Evolutionary conservation across 2,113 vertebrate species (phyloP), one percentile per base, ranked within the genome.

Genomic region (Eptatretus burgeri): DNA sequence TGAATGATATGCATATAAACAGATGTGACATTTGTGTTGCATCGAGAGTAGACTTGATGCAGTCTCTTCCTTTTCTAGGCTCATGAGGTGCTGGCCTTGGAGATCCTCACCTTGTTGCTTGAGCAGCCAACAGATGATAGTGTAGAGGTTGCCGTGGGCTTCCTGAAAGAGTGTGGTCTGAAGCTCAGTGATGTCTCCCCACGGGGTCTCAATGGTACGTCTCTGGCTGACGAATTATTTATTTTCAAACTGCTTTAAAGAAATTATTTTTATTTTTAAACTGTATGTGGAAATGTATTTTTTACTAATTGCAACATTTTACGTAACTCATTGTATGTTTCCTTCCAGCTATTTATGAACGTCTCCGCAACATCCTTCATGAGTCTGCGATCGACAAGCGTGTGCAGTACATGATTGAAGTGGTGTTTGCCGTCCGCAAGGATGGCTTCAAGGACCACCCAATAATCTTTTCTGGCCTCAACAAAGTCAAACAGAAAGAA

Each of bases 321-420:
- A 17, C n/a, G 11, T 60, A 60, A 17, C n/a, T 60, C 11, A 2
- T 17, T 60, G 20, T 60, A 17, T 60, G 20, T 60, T 60, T 9
- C 63, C 5, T 65, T 66, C 50, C 72, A 91, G 91, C 91, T 66
- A 98, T 98, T 71, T 98, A 95, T 70, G 91, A 98, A 72, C 84
- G 91, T 16, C 81, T 98, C 70, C 78, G 91, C 62, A 94, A 96
- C 68, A 80, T 98, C 70, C 82, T 98, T 11, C 88, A 96, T 1
- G 89, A 96, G 68, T 98, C 91, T 2, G 77, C 91, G 74, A 87
- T 95, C 2, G 91, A 98, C 69, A 93, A 96, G 73, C 82, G 91
- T 41, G 86, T 98, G 65, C 91, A 94, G 70, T 98, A 96, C 74
- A 96, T 98, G 91, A 94, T 96, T 53, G 91, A 98, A 74, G 91